These are phyloP conservation scores for Caiman crocodilus DNA, from an alignment of 2,797 vertebrate species.

Conservation along the genomic window DNA sequence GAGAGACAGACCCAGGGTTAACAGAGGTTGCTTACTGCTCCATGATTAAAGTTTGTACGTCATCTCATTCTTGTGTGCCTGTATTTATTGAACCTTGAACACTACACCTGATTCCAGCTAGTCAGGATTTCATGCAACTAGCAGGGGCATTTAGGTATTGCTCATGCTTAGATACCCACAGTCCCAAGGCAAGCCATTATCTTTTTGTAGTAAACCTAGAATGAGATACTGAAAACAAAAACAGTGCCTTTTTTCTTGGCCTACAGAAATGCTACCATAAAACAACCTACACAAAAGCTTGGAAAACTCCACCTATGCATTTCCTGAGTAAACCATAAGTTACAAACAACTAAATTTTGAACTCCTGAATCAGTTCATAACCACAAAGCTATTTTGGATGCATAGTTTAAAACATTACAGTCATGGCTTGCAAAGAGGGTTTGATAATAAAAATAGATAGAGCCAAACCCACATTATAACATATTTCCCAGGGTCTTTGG, in stretches of 20 bases:
- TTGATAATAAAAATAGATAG: constrained; percentile 1
- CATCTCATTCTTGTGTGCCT: neutral
- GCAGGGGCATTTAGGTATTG: neutral
- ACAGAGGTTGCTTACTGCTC: too few species aligned
- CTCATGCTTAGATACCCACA: neutral
- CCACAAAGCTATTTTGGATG: neutral
- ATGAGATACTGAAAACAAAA: neutral
- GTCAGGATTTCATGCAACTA: neutral
- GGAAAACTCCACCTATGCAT: neutral
- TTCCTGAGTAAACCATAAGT: neutral
- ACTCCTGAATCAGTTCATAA: neutral
- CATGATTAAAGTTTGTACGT: too few species aligned
- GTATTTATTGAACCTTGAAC: neutral
- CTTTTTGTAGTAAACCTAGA: neutral
- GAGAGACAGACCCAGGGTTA: too few species aligned
- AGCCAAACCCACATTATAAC: neutral
- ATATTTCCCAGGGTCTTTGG: neutral
- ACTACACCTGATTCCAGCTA: neutral
- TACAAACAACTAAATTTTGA: neutral
- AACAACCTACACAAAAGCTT: neutral
- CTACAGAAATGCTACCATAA: neutral
- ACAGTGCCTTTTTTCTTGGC: neutral
- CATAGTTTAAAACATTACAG: neutral
- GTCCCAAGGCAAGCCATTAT: neutral
- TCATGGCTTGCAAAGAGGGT: neutral